Base-by-base conservation (phyloP, 1,140 invertebrate genomes). In the Brachionus plicatilis region DNA sequence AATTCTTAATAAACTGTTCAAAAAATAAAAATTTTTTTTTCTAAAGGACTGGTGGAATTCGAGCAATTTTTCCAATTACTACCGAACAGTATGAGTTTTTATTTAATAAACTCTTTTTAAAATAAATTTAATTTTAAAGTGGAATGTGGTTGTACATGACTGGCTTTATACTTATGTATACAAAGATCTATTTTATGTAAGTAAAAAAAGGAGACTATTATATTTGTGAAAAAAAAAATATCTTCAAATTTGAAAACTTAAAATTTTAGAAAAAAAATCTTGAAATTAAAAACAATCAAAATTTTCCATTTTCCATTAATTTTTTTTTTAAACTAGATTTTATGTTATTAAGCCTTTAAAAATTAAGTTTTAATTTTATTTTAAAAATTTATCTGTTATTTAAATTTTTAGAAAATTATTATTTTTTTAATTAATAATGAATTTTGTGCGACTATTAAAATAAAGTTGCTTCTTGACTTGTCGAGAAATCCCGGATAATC, bases 161-260 rank as follows among this genome's bases (percentile, higher is more conserved):
- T 99, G 95, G 95, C 90, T 98, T 0, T 95, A 96, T 86, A 93
- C 93, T 1, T 97, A 97, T 88, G 91, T 99, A 20, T 98, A 96
- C 88, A 93, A 93, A 86, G 96, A 97, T 86, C 87, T 94, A n/a
- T 93, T 92, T 65, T 92, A 92, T 80, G 90, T 92, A 43, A 86
- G 92, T 0, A 8, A 24, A 27, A 8, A 6, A 11, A 27, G 12
- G 7, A 27, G 29, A 2, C 29, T 4, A 33, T 37, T 37, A 1
- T 37, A 37, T 6, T 6, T 6, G 33, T 33, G 0, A 33, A 33
- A 33, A 33, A 37, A 37, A 37, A 24, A 24, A 24, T 24, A 24
- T 24, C 24, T 24, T 24, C 24, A 37, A 37, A 37, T 37, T 37
- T 37, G 33, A n/a, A 37, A 20, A 29, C 11, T 50, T 7, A 45